Base-by-base conservation (phyloP, 2,888 invertebrate genomes). In the Nebria salina region DNA sequence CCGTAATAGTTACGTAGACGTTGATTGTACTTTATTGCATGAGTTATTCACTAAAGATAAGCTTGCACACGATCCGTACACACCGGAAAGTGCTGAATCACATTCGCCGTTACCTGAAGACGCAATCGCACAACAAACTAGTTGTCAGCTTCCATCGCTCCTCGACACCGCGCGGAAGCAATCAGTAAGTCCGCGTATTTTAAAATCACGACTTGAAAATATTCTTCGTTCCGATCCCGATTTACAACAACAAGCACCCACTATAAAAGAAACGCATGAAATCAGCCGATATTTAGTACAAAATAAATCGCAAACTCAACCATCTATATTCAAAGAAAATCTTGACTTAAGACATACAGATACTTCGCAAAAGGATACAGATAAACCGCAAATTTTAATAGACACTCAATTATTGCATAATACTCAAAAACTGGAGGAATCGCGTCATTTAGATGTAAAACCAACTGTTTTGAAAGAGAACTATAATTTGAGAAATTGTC, bases 51-150 rank as follows among this genome's bases (percentile, higher is more conserved):
- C 90, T 85, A 89, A 89, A 83, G 88, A 87, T 80, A 88, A 88
- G 88, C 84, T 89, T 64, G 84, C 85, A 85, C 89, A 93, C 85
- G 95, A 95, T 85, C 95, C 95, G 0, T 95, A 95, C 85, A 95
- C 95, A 0, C 95, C 95, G n/a, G 95, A 95, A 86, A 95, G 95
- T 87, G 91, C 93, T 83, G 95, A 95, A 85, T 95, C 95, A 26
- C 94, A 93, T 85, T 94, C 94, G 72, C 95, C 95, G 0, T 90
- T 91, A 82, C 90, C 91, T 0, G 92, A 90, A 83, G 86, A 82
- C 80, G 43, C 75, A 82, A 64, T 76, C 81, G 34, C 43, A 80
- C 82, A 77, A 82, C 78, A 82, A 75, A 81, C 64, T 64, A 34
- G 5, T 34, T 34, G 4, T 34, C 54, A 64, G 34, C 9, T 11